Evolutionary conservation across 2,797 vertebrate genomes (phyloP).

Genomic region (Phrynocephalus forsythii): DNA sequence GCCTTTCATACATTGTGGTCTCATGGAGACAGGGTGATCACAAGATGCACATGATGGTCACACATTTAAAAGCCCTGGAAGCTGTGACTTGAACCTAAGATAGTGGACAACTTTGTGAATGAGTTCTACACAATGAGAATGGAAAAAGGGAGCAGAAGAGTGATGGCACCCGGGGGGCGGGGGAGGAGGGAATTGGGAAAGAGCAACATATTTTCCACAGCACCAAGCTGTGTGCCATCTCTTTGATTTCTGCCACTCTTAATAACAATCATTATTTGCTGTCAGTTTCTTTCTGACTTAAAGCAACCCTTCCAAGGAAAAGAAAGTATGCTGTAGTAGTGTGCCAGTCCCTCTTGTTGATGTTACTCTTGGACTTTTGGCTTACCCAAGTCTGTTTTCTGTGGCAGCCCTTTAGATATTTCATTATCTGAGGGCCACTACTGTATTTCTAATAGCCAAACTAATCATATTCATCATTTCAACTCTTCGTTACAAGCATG

Average conservation of each 20-base stretch:
- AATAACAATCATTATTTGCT: not conserved
- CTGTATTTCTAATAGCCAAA: not conserved
- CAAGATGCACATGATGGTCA: not conserved
- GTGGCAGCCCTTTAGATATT: too few relatives aligned
- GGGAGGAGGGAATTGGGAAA: not conserved
- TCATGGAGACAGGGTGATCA: not conserved
- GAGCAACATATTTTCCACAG: not conserved
- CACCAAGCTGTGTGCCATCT: slow-evolving; percentile 1
- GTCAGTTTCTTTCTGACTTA: too few relatives aligned
- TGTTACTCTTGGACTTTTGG: not conserved
- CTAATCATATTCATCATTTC: not conserved
- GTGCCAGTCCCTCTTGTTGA: not conserved
- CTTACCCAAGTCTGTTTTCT: too few relatives aligned
- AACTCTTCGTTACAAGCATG: not conserved
- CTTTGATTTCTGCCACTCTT: not conserved
- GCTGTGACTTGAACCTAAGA: not conserved
- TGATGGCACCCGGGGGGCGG: not conserved
- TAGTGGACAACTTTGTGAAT: not conserved
- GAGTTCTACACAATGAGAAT: not conserved
- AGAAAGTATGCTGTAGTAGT: not conserved
- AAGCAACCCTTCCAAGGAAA: too few relatives aligned
- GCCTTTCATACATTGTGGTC: not conserved
- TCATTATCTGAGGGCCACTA: not conserved
- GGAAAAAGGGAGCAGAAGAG: not conserved
- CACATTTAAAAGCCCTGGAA: not conserved